These are phyloP conservation scores for Urocynchramus pylzowi DNA, from an alignment of 2,113 vertebrate species.

Conservation along the genomic window DNA sequence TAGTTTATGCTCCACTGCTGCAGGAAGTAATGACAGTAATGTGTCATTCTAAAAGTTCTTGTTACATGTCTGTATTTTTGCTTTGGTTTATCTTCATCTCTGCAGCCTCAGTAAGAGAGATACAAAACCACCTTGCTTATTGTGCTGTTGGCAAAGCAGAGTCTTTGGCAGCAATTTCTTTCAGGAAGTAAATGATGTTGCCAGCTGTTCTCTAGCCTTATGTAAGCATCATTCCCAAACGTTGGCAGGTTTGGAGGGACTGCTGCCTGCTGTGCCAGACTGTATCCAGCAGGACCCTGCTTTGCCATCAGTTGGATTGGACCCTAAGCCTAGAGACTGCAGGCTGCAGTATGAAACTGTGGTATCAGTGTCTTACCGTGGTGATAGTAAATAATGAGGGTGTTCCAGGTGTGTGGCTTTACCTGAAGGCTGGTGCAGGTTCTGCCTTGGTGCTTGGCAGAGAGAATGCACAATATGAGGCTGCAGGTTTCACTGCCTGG, in stretches of 20 bases:
- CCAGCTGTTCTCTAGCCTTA: not conserved
- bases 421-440: not conserved
- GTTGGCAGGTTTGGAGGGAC: not conserved
- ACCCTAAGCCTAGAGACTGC: not conserved
- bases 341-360: not conserved
- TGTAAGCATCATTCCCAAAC: not conserved
- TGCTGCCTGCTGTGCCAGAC: not conserved
- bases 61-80: not conserved
- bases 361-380: not conserved
- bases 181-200: not conserved
- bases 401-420: not conserved
- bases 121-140: fast-evolving
- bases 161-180: not conserved
- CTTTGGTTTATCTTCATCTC: not conserved
- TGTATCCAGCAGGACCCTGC: not conserved
- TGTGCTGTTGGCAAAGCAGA: fast-evolving
- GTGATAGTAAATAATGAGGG: not conserved
- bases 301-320: not conserved
- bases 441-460: not conserved
- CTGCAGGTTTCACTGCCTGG: not conserved
- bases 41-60: not conserved
- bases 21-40: not conserved
- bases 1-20: not conserved
- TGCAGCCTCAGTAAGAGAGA: not conserved
- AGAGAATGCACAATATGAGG: not conserved